A percentile compares a stretch with the other conserved stretches of the same genome.
Evolutionary conservation across 2,888 invertebrate species (phyloP).

Genomic region (Emesis castigata): DNA sequence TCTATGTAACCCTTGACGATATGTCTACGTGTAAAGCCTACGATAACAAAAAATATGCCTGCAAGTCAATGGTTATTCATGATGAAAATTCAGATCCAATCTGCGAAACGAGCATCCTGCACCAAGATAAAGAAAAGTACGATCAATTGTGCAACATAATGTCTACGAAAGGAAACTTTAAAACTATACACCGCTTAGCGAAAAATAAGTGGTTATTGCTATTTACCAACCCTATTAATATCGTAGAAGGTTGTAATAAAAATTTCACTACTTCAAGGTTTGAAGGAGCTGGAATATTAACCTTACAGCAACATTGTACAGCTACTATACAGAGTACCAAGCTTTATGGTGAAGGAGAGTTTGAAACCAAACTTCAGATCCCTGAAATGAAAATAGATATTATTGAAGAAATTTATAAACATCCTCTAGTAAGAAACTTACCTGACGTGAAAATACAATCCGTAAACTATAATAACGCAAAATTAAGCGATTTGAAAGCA

Average conservation of each 20-base stretch:
- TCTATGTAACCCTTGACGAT: constrained; percentile 3
- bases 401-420: not conserved
- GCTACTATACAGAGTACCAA: not conserved
- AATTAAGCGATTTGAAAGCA: not conserved
- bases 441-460: not conserved
- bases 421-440: not conserved
- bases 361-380: not conserved
- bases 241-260: not conserved
- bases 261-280: not conserved
- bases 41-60: not conserved
- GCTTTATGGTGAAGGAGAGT: not conserved
- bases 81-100: constrained; percentile 2
- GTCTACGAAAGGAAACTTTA: not conserved
- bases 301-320: not conserved
- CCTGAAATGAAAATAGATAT: constrained; percentile 2
- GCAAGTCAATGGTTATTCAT: not conserved
- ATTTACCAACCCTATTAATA: not conserved
- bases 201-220: not conserved
- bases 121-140: constrained; percentile 6
- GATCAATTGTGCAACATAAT: not conserved
- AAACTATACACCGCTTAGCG: not conserved
- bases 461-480: not conserved
- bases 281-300: not conserved
- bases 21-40: not conserved
- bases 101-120: constrained; percentile 9